phyloP scores from a whole-genome alignment of 2,113 vertebrate genomes.

The Actenoides lindsayi region DNA sequence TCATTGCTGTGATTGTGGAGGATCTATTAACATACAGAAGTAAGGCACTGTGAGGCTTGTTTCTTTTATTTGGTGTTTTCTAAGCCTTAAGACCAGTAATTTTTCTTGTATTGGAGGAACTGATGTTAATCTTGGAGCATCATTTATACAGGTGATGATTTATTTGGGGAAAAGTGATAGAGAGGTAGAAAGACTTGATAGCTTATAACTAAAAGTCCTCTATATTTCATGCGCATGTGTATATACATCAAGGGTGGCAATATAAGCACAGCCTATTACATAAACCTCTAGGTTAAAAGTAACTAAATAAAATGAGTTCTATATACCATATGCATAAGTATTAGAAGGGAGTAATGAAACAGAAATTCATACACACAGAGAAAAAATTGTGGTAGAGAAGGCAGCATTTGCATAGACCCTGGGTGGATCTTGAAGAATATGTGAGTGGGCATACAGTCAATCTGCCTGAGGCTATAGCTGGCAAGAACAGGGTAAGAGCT shows the following conservation, averaged over 20 bases:
- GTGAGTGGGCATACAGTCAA: neutral
- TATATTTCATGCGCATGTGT: neutral
- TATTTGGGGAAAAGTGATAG: neutral
- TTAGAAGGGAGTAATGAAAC: neutral
- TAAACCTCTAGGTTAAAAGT: neutral
- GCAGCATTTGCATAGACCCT: neutral
- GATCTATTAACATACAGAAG: neutral
- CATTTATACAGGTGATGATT: neutral
- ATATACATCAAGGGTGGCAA: neutral
- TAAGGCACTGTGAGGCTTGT: fast-evolving
- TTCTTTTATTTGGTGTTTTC: neutral
- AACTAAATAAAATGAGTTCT: neutral
- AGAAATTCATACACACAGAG: neutral
- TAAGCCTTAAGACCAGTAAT: neutral
- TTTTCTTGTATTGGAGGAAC: neutral
- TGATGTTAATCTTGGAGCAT: neutral
- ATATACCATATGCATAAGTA: neutral
- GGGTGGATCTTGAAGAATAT: neutral
- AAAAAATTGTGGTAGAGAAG: neutral
- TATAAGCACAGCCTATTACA: neutral
- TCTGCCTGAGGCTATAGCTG: neutral
- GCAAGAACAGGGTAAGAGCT: neutral
- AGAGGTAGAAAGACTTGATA: neutral
- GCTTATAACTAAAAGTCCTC: neutral
- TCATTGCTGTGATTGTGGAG: neutral